These are phyloP conservation scores for Indri indri DNA, from an alignment of 2,113 vertebrate genomes.

Conservation along the genomic window DNA sequence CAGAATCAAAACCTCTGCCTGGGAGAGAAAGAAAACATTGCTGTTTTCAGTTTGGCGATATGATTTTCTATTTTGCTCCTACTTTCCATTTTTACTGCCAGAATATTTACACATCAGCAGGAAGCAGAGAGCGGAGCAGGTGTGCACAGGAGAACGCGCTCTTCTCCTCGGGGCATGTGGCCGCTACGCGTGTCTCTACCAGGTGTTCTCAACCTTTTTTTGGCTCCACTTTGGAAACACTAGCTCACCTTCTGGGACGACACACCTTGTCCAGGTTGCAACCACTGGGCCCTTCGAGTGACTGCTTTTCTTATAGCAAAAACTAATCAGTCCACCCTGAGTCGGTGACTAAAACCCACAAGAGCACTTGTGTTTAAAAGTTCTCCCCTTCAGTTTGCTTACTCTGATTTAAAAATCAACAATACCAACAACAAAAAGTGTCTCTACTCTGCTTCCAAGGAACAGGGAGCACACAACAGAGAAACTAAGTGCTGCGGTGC, in stretches of 20 bases:
- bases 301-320: background rate
- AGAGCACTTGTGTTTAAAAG: background rate
- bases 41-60: slow-evolving; percentile 31
- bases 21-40: slow-evolving; percentile 50
- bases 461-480: background rate
- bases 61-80: slow-evolving; percentile 44
- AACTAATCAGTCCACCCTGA: background rate
- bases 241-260: background rate
- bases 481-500: accelerated
- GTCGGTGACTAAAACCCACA: background rate
- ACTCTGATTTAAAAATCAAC: background rate
- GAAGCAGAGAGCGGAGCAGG: background rate
- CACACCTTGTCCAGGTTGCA: accelerated
- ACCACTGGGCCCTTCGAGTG: background rate
- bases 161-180: background rate
- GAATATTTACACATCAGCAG: background rate
- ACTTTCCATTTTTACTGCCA: slow-evolving; percentile 52
- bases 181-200: accelerated
- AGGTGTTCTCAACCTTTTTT: background rate
- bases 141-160: background rate
- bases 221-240: background rate
- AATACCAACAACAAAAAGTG: background rate
- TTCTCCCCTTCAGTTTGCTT: background rate
- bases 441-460: background rate
- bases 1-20: slow-evolving; percentile 90